Base-by-base conservation (phyloP, 2,888 invertebrate genomes). In the Ochlodes sylvanus region DNA sequence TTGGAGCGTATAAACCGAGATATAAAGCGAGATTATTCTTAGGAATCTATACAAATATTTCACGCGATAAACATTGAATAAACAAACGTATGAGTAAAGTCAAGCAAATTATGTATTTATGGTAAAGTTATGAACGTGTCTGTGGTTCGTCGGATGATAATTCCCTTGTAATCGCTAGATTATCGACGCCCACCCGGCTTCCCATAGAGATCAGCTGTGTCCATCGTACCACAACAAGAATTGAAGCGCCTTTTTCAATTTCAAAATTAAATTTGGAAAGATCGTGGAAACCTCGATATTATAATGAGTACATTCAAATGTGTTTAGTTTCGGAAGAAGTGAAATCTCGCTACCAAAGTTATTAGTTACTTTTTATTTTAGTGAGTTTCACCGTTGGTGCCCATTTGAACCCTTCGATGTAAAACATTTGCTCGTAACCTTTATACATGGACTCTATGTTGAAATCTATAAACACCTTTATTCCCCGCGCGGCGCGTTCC, bases 111-210 rank as follows among this genome's bases (percentile, higher is more conserved):
- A 86, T 81, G 82, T 86, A 85, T 88, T 88, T 89, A 85, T 84
- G 80, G 79, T 79, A 81, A 85, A 87, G 81, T 83, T 84, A 83
- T 84, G 79, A 82, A 79, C 74, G 80, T 78, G 81, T 80, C 83
- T 84, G 85, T 79, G 79, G 82, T 82, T 77, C 71, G 78, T 74
- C 75, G 76, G 76, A 83, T 83, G 86, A 87, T 88, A 86, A 88
- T 87, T 80, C 83, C 77, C 77, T 78, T 85, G 87, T 91, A 90
- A 91, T 90, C 89, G 82, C 78, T 78, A 84, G 89, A 89, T 90
- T 88, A 89, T 70, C 76, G 75, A 79, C 88, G 88, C 89, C 90
- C 87, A 89, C 90, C 76, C 75, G 79, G 78, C 77, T 80, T 75
- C 75, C 75, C 77, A 76, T 72, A 62, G 74, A 60, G 67, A 70